These are phyloP conservation scores for Luperina nickerlii DNA, from an alignment of 2,888 invertebrate species.

Conservation along the genomic window DNA sequence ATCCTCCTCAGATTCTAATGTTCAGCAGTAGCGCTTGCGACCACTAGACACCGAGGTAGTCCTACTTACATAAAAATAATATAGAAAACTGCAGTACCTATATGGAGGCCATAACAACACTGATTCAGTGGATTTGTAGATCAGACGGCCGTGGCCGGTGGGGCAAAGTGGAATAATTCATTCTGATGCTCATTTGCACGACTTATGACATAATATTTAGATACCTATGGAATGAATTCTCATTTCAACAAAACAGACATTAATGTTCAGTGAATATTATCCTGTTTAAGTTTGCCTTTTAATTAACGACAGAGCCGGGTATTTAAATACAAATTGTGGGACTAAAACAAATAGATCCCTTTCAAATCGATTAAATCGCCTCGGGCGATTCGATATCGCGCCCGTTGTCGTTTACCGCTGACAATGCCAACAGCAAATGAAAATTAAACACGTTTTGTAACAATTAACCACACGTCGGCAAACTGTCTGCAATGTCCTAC, in stretches of 20 bases:
- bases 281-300: slow-evolving; percentile 33
- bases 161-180: too few relatives aligned
- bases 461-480: slow-evolving; percentile 67
- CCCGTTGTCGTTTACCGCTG: slow-evolving; percentile 61
- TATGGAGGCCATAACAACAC: not conserved
- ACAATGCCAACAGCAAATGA: slow-evolving; percentile 64
- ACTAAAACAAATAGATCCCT: slow-evolving; percentile 51
- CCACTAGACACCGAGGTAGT: not conserved
- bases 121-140: not conserved
- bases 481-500: slow-evolving; percentile 56
- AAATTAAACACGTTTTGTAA: slow-evolving; percentile 68
- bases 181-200: not conserved
- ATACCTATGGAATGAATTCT: not conserved
- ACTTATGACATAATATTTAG: too few relatives aligned
- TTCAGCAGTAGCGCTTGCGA: not conserved
- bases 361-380: slow-evolving; percentile 61
- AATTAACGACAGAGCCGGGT: slow-evolving; percentile 32
- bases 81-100: not conserved
- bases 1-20: too few relatives aligned
- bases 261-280: slow-evolving; percentile 12
- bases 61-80: not conserved
- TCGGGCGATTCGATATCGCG: slow-evolving; percentile 52
- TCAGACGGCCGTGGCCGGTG: too few relatives aligned
- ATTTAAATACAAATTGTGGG: slow-evolving; percentile 46
- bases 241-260: slow-evolving; percentile 7